A percentile compares a stretch with the other conserved stretches of the same genome.
phyloP scores from a whole-genome alignment of 2,888 invertebrate genomes.

The Hartigia nigra region DNA sequence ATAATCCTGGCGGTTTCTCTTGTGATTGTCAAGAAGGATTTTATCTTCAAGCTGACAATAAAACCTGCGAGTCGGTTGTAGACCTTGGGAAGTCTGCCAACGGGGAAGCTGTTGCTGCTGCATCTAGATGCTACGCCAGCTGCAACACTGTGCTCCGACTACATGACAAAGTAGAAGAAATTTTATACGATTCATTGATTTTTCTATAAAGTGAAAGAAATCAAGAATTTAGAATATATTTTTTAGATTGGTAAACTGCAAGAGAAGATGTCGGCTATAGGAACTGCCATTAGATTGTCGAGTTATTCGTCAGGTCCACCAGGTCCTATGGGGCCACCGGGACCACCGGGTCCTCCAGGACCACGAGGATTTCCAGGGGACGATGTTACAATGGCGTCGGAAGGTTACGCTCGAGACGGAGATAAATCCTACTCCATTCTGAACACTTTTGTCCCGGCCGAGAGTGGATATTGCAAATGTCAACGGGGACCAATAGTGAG shows the following conservation, averaged over 20 bases:
- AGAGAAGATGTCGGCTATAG: slow-evolving; percentile 68
- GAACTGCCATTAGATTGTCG: slow-evolving; percentile 68
- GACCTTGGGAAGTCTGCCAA: slow-evolving; percentile 23
- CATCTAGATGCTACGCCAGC: slow-evolving; percentile 69
- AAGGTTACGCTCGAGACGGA: slow-evolving; percentile 29
- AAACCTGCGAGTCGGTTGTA: slow-evolving; percentile 67
- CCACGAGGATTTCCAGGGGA: slow-evolving; percentile 66
- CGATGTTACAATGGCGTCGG: slow-evolving; percentile 17
- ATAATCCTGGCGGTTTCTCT: slow-evolving; percentile 71
- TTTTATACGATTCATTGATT: background rate
- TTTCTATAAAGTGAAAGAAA: background rate
- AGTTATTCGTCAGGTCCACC: slow-evolving; percentile 69
- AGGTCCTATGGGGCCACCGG: slow-evolving; percentile 67
- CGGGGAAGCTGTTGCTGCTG: slow-evolving; percentile 64
- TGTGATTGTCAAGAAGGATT: slow-evolving; percentile 73
- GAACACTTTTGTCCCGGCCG: slow-evolving; percentile 72
- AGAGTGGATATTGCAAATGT: slow-evolving; percentile 73
- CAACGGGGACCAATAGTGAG: slow-evolving; percentile 75
- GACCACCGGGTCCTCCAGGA: slow-evolving; percentile 65
- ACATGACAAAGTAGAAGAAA: slow-evolving; percentile 66
- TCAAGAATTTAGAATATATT: background rate
- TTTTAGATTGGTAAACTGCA: slow-evolving; percentile 28
- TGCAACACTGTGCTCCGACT: slow-evolving; percentile 74
- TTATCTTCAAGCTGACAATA: slow-evolving; percentile 69
- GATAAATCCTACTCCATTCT: slow-evolving; percentile 70